Base-by-base conservation (phyloP, 37 sponge, comb jelly and placozoan genomes). In the Ephydatia muelleri region DNA sequence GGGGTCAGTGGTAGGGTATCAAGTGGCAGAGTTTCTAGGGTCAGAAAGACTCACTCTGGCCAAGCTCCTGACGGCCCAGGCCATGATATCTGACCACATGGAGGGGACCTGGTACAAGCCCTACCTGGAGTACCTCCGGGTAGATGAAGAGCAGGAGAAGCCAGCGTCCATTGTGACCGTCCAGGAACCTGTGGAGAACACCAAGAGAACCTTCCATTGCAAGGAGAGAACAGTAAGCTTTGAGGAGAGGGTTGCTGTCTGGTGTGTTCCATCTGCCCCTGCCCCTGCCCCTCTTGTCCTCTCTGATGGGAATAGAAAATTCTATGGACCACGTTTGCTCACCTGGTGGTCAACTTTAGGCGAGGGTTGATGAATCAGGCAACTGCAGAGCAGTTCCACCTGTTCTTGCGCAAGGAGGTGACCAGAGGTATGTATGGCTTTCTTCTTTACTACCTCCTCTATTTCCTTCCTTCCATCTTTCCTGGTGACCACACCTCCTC, bases 21-120 rank as follows among this genome's bases (percentile, higher is more conserved):
- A 57, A 57, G 57, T 57, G 57, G 57, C 57, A 13, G 57, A 57
- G 57, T 57, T 57, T 21, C 16, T 75, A 43, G 33, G 67, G 22
- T 31, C 32, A 35, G 49, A 57, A 12, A 72, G 32, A 1, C 78
- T 75, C 32, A 75, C 25, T 66, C 28, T 75, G 25, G 43, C 70
- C 25, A 85, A 88, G 74, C 37, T 92, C 27, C 49, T 92, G 49
- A 77, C 72, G 0, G 87, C 88, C 28, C 93, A 93, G 71, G 80
- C 75, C 23, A 77, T 66, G 2, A 57, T 89, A 13, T 77, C 67
- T 2, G 47, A 79, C 5, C 1, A 49, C 1, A 48, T 93, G 80
- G 87, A 93, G 47, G 48, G 78, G 33, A 72, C 80, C 21, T 93
- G 90, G 93, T 93, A 38, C 29, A 49, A 40, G 19, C 22, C 22